Percentiles rank a stretch among this genome's conserved stretches.
Evolutionary conservation across 2,113 vertebrate genomes (phyloP).

Genomic region (Loxodonta africana): DNA sequence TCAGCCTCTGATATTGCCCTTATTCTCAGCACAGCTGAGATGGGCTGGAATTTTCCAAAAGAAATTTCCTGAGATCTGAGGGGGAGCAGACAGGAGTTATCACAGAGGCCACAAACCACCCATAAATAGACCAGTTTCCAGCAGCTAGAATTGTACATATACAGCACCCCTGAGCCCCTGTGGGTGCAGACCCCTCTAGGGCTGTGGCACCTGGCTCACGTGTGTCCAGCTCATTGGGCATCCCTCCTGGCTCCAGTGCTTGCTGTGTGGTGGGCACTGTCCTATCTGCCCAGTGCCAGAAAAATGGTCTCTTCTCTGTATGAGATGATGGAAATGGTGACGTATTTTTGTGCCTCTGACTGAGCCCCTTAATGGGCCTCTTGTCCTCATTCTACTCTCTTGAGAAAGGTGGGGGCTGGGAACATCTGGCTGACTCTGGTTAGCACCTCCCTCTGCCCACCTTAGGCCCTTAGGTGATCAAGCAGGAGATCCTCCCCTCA

Average conservation of each 20-base stretch:
- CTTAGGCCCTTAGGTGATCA: background rate
- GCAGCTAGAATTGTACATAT: accelerated
- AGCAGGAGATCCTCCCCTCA: background rate
- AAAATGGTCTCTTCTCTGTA: accelerated
- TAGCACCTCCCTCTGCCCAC: accelerated
- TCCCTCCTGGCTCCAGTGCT: accelerated
- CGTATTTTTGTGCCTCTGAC: accelerated
- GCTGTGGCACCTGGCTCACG: accelerated
- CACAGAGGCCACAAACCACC: accelerated
- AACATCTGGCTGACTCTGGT: background rate
- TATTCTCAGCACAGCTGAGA: background rate
- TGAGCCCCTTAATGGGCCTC: accelerated
- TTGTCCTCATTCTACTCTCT: accelerated
- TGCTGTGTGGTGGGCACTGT: no score
- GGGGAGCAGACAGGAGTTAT: background rate
- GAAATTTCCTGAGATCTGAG: background rate
- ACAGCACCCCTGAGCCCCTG: accelerated
- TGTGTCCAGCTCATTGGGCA: background rate
- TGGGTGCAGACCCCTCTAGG: accelerated
- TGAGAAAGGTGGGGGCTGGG: background rate
- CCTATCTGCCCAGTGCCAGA: accelerated
- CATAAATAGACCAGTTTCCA: background rate
- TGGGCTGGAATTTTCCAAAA: conserved; percentile 53
- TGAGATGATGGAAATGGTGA: accelerated
- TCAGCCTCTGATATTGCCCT: accelerated